Conservation (phyloP, 2,888 invertebrate species). For the Odontothrips loti region DNA sequence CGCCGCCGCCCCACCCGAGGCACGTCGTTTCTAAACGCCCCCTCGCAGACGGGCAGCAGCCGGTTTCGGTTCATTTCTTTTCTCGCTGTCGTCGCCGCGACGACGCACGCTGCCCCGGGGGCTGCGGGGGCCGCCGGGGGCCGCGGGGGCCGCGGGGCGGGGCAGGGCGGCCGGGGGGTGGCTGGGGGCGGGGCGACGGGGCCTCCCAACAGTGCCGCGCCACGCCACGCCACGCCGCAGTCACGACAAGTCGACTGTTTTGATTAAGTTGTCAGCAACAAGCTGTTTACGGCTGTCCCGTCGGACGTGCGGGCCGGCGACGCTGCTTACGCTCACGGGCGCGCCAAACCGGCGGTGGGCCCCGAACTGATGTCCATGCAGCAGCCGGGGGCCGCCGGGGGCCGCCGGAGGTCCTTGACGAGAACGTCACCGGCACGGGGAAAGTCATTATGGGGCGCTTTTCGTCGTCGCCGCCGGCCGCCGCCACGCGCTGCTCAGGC, state of each 20-base stretch:
- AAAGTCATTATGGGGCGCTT: neutral
- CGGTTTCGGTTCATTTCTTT: too few species aligned
- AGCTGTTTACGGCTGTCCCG: slow-evolving; percentile 15
- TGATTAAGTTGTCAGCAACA: slow-evolving; percentile 26
- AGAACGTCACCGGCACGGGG: neutral
- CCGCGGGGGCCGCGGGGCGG: neutral
- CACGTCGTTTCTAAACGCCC: too few species aligned
- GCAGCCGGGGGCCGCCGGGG: too few species aligned
- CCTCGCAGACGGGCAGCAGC: too few species aligned
- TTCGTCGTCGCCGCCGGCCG: neutral
- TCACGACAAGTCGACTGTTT: slow-evolving; percentile 26
- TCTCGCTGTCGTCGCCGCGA: too few species aligned
- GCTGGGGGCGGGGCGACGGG: neutral
- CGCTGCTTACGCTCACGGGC: neutral
- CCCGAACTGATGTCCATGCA: too few species aligned
- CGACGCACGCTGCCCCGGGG: too few species aligned
- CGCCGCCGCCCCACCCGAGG: too few species aligned
- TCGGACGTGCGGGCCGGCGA: neutral
- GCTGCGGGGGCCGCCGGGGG: neutral
- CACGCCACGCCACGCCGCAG: slow-evolving; percentile 3
- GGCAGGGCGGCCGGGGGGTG: neutral
- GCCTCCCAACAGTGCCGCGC: neutral
- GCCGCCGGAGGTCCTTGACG: neutral
- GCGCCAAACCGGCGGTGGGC: too few species aligned
- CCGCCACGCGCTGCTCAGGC: neutral